Base-by-base conservation (phyloP, 2,888 invertebrate species). In the Mellilla xanthometata region DNA sequence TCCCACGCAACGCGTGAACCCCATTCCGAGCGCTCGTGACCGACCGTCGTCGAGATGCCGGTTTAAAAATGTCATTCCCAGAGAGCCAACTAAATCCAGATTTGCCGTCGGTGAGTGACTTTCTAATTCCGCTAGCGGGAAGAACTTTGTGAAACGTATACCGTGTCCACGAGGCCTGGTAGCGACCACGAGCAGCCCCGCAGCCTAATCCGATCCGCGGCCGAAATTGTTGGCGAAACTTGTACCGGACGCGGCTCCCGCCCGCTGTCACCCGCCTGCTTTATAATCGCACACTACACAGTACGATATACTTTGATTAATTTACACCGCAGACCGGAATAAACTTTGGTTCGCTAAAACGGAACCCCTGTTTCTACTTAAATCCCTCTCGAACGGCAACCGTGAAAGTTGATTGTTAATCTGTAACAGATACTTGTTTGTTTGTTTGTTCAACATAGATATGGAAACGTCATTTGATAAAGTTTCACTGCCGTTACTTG, bases 111-210 rank as follows among this genome's bases (percentile, higher is more conserved):
- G 67, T 65, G 76, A 82, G 78, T 86, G 88, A 85, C 87, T 89
- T 86, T 81, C 85, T 88, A 88, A 88, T 87, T 87, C 81, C 70
- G 62, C 58, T 65, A 63, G 67, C 68, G 62, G 62, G 72, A 71
- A 73, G 80, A 88, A 88, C 81, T 88, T 87, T 81, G 77, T 87
- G 81, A 87, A 88, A 88, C 82, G 86, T 84, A 86, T 86, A 79
- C 80, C 78, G 79, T 87, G 88, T 88, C 72, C 76, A 68, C 64
- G 82, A 76, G 80, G 77, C 76, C 81, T 81, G 82, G 61, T 67
- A 72, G 77, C 75, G 82, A 83, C 88, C 88, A 78, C 88, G 73
- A 72, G 68, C 76, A 68, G 76, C 64, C 68, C 69, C 71, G 57
- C 71, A 65, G 68, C 71, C 81, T 85, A 85, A 86, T 85, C 85